Evolutionary conservation across 2,888 invertebrate genomes (phyloP).

Genomic region (Trissolcus japonicus): DNA sequence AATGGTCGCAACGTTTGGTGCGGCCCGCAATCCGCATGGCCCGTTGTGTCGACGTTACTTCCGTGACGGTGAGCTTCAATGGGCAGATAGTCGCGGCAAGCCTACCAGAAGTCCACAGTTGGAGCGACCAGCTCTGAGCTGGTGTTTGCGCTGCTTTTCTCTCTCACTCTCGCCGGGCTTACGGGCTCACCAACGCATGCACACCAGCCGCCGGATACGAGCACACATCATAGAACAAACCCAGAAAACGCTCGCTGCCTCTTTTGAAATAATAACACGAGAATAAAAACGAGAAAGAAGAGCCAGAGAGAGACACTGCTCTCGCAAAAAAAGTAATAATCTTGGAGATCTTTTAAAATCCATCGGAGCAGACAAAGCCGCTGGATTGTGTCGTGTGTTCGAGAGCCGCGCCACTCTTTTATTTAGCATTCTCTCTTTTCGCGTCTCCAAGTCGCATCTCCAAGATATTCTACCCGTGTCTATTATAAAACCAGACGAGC

Average conservation of each 20-base stretch:
- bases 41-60: conserved; percentile 76
- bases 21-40: conserved; percentile 56
- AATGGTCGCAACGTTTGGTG: conserved; percentile 66
- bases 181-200: conserved; percentile 17
- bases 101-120: conserved; percentile 75
- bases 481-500: conserved; percentile 29
- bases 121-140: conserved; percentile 64
- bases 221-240: conserved; percentile 45
- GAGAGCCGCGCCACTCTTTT: conserved; percentile 63
- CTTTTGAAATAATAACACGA: conserved; percentile 73
- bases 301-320: background rate
- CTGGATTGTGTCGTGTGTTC: conserved; percentile 74
- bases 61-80: conserved; percentile 76
- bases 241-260: conserved; percentile 51
- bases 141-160: conserved; percentile 44
- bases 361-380: conserved; percentile 76
- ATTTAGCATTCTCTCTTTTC: conserved; percentile 53
- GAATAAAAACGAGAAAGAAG: conserved; percentile 70
- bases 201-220: conserved; percentile 40
- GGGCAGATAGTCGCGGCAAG: conserved; percentile 75
- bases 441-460: conserved; percentile 42
- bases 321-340: conserved; percentile 73
- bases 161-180: conserved; percentile 22
- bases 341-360: conserved; percentile 77
- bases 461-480: conserved; percentile 40